These are phyloP conservation scores for Erythrocercus mccallii DNA, from an alignment of 2,113 vertebrate species.

Conservation along the genomic window DNA sequence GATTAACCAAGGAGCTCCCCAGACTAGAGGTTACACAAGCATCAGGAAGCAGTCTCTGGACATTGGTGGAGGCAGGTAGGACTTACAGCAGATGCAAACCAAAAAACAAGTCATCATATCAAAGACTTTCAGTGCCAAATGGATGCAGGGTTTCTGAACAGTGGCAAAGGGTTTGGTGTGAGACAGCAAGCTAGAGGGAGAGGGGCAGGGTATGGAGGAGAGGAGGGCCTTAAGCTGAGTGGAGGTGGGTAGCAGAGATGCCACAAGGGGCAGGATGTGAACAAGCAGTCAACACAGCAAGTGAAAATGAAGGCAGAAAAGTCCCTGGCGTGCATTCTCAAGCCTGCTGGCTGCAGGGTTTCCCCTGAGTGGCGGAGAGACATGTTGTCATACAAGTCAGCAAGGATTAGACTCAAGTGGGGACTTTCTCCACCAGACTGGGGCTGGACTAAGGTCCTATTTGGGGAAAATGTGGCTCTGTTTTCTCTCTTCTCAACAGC, in stretches of 20 bases:
- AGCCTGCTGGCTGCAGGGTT: neutral
- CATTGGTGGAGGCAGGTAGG: neutral
- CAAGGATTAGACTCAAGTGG: neutral
- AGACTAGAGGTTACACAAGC: neutral
- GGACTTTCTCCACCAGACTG: neutral
- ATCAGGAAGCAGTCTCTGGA: neutral
- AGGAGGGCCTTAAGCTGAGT: neutral
- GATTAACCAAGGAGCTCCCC: neutral
- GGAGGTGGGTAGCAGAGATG: neutral
- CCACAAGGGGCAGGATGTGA: neutral
- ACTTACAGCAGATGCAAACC: neutral
- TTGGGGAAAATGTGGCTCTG: neutral
- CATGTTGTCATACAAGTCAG: neutral
- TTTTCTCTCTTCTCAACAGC: neutral
- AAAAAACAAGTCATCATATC: neutral
- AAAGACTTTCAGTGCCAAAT: neutral
- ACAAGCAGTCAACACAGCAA: neutral
- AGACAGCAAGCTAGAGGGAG: neutral
- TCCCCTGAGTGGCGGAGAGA: neutral
- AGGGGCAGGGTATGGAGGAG: neutral
- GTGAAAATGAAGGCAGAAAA: neutral
- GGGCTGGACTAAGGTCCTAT: neutral
- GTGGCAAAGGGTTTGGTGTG: neutral
- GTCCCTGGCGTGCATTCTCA: neutral
- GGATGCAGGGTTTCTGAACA: neutral